Base-by-base conservation (phyloP, 2,888 invertebrate genomes). In the Maniola hyperantus region DNA sequence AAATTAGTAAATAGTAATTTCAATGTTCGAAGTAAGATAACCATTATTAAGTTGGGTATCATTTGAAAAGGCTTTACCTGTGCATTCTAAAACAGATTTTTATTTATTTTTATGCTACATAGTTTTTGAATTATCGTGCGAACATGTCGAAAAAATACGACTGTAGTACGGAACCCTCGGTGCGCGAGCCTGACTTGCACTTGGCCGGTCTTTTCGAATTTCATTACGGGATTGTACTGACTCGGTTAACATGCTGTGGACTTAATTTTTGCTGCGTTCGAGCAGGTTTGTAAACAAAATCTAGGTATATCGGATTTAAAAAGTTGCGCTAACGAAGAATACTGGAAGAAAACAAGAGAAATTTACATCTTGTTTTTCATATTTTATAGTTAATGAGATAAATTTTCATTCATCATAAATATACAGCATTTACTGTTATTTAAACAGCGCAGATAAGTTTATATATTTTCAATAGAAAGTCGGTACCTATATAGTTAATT, bases 221-320 rank as follows among this genome's bases (percentile, higher is more conserved):
- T 85, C 83, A 88, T 89, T 89, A 85, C 79, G 76, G 65, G 61
- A 69, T 64, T 67, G 69, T 46, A 58, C 61, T 72, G 70, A 62
- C 42, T 62, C 51, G 11, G 70, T 74, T 77, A 78, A 78, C 72
- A 69, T 72, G 69, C 63, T 66, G 71, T 70, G 66, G 64, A 71
- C 64, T 69, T 73, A 74, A 72, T 72, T 68, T 72, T 71, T 69
- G 67, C 69, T 60, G 54, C 58, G 46, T 42, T 15, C 26, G 5
- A 34, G 34, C 20, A 8, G 34, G 60, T 50, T 53, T 60, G 68
- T 66, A 68, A 61, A 57, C 60, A 66, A 46, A 26, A 26, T 1
- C 26, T 51, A 26, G 44, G 4, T 26, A 18, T 53, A 68, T 46
- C 63, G 13, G 39, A 69, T 50, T 53, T 39, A 62, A 62, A 51